Conservation (phyloP, 2,797 vertebrate species). For the Myotis vivesi region DNA sequence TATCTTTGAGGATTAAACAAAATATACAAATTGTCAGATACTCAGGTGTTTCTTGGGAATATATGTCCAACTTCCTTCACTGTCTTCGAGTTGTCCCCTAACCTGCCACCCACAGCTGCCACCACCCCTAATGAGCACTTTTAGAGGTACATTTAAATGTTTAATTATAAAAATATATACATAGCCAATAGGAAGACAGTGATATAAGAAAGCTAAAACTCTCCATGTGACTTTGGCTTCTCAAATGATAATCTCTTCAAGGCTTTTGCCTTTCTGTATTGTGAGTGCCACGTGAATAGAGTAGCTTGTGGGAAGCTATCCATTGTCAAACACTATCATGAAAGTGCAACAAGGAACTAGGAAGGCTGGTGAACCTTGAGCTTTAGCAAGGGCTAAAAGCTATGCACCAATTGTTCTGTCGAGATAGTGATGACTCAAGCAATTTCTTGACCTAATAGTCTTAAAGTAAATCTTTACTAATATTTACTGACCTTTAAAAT, state of each 20-base stretch:
- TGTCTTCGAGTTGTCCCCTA: not conserved
- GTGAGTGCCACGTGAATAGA: not conserved
- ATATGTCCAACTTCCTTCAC: not conserved
- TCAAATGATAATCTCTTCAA: not conserved
- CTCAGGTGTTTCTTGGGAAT: not conserved
- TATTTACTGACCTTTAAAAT: no score
- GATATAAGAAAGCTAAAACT: not conserved
- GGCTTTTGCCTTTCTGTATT: not conserved
- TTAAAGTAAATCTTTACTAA: no score
- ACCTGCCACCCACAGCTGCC: not conserved
- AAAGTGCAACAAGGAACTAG: no score
- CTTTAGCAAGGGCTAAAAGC: no score
- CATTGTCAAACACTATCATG: no score
- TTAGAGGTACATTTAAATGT: not conserved
- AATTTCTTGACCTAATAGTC: no score
- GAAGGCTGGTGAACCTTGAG: no score
- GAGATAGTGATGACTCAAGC: no score
- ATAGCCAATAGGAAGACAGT: not conserved
- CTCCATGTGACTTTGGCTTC: not conserved
- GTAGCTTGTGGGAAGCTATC: not conserved
- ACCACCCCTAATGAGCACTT: not conserved
- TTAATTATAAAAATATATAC: not conserved
- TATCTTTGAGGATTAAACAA: slow-evolving; percentile 28
- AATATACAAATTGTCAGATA: not conserved
- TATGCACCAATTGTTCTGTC: no score